Base-by-base conservation (phyloP, 2,888 invertebrate species). In the Antheraea assamensis region DNA sequence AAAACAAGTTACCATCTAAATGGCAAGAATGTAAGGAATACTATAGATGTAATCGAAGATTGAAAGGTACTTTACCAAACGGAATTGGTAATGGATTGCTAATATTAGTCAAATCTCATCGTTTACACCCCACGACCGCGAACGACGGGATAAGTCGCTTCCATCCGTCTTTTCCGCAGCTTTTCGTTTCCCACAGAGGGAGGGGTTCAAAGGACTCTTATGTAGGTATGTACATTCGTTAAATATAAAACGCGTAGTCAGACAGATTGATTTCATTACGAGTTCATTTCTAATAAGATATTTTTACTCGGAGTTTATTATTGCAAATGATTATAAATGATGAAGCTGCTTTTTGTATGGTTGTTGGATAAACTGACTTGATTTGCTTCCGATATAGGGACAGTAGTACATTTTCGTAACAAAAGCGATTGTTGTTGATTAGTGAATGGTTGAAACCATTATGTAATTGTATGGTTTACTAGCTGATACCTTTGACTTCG, bases 31-130 rank as follows among this genome's bases (percentile, higher is more conserved):
- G 61, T 27, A 61, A 61, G 61, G 31, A 35, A 35, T n/a, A 13
- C 1, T 55, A n/a, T 24, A 42, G 24, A 68, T 52, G 2, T 15
- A 52, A n/a, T 61, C 24, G 77, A 73, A 76, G 78, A 78, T 81
- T 79, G 81, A 75, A 79, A 78, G 80, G 79, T 77, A 81, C 81
- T 82, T 83, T 76, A 76, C 24, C 76, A 81, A 82, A 79, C 82
- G 80, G 81, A 78, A 80, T 78, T 82, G 78, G 88, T 93, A 94
- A 93, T 93, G 93, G 92, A 94, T 94, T 92, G 94, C 91, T 91
- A 92, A 93, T 94, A 93, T 94, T 93, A 89, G 91, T 90, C 86
- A 90, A 93, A 92, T 92, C 93, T 90, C 87, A 87, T 88, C 90
- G 90, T 90, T 89, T 87, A 86, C 89, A 86, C 88, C 88, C 88